Base-by-base conservation (phyloP, 2,113 vertebrate species). In the Desmodus rotundus region DNA sequence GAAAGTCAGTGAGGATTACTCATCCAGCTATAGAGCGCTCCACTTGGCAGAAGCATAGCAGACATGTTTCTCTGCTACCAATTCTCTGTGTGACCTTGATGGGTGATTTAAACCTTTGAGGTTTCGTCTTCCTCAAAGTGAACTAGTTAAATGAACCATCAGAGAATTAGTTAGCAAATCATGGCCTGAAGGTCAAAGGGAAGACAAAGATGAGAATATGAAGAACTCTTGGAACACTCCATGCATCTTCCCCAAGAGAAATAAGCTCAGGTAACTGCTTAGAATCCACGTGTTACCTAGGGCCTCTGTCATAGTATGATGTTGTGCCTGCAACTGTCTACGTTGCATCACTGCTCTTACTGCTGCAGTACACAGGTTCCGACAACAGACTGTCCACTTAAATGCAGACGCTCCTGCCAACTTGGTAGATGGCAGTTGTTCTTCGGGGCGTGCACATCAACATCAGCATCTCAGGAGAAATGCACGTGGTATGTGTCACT, bases 11-110 rank as follows among this genome's bases (percentile, higher is more conserved):
- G 4, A 28, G 22, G 28, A 63, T 61, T 47, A 33, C 16, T 86
- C 16, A 3, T 12, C 24, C 52, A 13, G 45, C 1, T 1, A 1
- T 1, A 38, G 47, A 38, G 52, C 3, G 1, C 0, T 1, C 28
- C 22, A 3, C 31, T 1, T 7, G 24, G 28, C 17, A 0, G 16
- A n/a, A 17, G 28, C 43, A 26, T 0, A 16, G 76, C 45, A 19
- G 20, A 33, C 43, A 47, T 4, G 9, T 24, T 47, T 85, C 22
- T 50, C 36, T 36, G 82, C 54, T 31, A 0, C 47, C n/a, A 13
- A 61, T 36, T 61, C 36, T 3, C 73, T 72, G 14, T 61, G 24
- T 45, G 65, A 77, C 36, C 56, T 93, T 45, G 50, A 89, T 33
- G 3, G 1, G 13, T 41, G 36, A 82, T n/a, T 6, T 54, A 78